These are phyloP conservation scores for Chrysodeixis includens DNA, from an alignment of 2,888 invertebrate species.

Conservation along the genomic window DNA sequence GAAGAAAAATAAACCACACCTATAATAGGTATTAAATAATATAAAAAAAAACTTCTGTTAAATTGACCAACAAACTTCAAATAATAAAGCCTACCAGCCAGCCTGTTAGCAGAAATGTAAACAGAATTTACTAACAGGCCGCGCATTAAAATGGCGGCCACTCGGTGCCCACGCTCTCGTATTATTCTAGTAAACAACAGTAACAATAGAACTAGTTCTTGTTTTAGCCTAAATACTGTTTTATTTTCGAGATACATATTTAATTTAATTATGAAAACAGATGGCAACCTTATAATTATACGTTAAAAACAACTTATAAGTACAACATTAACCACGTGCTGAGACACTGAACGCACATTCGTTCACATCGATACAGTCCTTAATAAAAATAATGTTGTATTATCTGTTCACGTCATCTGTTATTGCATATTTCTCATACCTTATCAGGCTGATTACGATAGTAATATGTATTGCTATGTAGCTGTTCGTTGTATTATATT, in stretches of 20 bases:
- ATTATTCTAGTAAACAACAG: not conserved
- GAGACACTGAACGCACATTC: not conserved
- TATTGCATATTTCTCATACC: slow-evolving; percentile 36
- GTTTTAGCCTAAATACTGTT: not conserved
- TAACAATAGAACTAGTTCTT: slow-evolving; percentile 1
- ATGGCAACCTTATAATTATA: too few relatives aligned
- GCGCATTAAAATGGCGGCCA: not conserved
- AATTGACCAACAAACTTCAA: not conserved
- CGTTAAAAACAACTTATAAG: too few relatives aligned
- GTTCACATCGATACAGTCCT: not conserved
- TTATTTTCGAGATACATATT: not conserved
- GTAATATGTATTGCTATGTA: not conserved
- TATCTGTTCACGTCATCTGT: slow-evolving; percentile 51
- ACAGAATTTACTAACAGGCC: not conserved
- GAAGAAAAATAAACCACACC: too few relatives aligned
- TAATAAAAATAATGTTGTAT: slow-evolving; percentile 13
- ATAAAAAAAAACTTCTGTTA: not conserved
- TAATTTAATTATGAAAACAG: not conserved
- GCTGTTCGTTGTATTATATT: slow-evolving; percentile 2
- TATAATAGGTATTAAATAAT: too few relatives aligned
- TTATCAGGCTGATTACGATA: slow-evolving; percentile 32
- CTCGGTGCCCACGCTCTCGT: not conserved
- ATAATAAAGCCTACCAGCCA: not conserved
- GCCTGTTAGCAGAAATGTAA: slow-evolving; percentile 1
- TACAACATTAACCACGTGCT: not conserved